These are phyloP conservation scores for Emys orbicularis DNA, from an alignment of 2,797 vertebrate genomes.

Conservation along the genomic window DNA sequence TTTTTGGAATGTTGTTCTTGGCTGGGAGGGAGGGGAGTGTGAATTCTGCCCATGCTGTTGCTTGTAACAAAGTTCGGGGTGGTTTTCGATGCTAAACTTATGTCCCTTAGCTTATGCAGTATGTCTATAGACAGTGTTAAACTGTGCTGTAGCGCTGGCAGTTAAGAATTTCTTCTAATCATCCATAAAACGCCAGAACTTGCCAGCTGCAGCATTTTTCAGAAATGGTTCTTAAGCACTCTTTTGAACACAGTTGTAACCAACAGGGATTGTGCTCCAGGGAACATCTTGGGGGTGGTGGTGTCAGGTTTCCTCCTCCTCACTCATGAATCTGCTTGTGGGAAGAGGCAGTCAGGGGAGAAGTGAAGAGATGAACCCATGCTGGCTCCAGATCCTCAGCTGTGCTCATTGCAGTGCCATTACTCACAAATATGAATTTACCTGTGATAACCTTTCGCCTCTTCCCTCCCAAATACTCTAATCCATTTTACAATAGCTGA, in stretches of 20 bases:
- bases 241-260: neutral
- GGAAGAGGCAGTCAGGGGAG: neutral
- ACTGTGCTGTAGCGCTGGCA: neutral
- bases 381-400: rapidly evolving
- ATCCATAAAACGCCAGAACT: neutral
- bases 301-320: conserved; percentile 11
- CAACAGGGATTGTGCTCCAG: neutral
- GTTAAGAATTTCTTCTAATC: neutral
- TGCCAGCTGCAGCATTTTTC: neutral
- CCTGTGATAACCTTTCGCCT: neutral
- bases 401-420: neutral
- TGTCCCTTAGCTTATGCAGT: neutral
- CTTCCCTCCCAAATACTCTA: neutral
- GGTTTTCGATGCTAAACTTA: neutral
- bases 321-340: neutral
- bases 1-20: neutral
- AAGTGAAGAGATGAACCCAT: neutral
- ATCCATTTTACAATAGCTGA: neutral
- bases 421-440: neutral
- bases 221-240: neutral
- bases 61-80: neutral
- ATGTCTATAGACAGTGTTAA: too few species aligned
- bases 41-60: neutral
- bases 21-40: neutral
- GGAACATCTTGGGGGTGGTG: neutral